Percentiles rank a stretch among this genome's conserved stretches.
Evolutionary conservation across 2,113 vertebrate species (phyloP).

Genomic region (Hypomesus transpacificus): DNA sequence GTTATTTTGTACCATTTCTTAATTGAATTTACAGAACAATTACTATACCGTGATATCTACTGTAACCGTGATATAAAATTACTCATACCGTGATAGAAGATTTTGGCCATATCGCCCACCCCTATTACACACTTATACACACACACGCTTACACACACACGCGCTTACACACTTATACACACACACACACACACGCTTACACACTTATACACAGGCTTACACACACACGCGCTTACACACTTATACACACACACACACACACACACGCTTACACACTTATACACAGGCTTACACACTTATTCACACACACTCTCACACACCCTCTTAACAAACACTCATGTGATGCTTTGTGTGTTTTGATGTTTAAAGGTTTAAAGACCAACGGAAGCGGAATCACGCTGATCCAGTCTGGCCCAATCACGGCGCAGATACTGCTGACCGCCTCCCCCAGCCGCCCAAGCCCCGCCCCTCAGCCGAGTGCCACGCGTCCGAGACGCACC

Average conservation of each 20-base stretch:
- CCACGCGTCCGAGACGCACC: constrained; percentile 77
- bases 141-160: too few species aligned
- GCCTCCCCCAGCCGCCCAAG: constrained; percentile 63
- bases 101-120: too few species aligned
- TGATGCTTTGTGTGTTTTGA: background rate
- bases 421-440: constrained; percentile 77
- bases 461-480: constrained; percentile 33
- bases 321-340: too few species aligned
- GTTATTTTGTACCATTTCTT: too few species aligned
- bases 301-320: background rate
- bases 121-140: too few species aligned
- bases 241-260: background rate
- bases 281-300: background rate
- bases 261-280: background rate
- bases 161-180: background rate
- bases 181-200: too few species aligned
- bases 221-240: background rate
- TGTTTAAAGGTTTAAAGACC: constrained; percentile 70
- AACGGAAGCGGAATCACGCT: constrained; percentile 78
- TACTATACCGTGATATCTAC: too few species aligned
- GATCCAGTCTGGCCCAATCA: constrained; percentile 71
- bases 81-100: too few species aligned
- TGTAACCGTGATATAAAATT: too few species aligned
- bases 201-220: background rate
- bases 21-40: too few species aligned